Conservation (phyloP, 2,113 vertebrate species). For the Nipponia nippon region DNA sequence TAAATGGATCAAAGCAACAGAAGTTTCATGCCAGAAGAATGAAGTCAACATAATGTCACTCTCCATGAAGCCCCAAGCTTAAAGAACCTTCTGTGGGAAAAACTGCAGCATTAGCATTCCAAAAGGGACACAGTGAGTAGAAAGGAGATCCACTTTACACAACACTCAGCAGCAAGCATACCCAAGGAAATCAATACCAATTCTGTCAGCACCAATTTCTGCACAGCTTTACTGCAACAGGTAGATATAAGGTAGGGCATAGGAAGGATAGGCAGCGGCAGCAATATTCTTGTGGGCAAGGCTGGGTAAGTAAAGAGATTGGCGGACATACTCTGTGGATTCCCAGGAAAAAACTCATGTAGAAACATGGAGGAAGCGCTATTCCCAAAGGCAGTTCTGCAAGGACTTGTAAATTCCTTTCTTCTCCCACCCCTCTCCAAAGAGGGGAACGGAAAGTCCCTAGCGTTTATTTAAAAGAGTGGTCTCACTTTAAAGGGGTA, state of each 20-base stretch:
- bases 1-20: background rate
- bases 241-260: background rate
- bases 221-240: background rate
- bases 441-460: background rate
- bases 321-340: background rate
- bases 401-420: background rate
- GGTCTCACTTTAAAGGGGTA: background rate
- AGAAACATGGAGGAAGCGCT: background rate
- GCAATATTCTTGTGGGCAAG: background rate
- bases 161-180: background rate
- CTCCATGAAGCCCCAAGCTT: background rate
- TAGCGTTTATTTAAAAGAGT: background rate
- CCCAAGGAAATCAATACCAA: slow-evolving; percentile 37
- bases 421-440: background rate
- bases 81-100: background rate
- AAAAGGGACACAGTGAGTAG: background rate
- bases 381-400: background rate
- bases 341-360: background rate
- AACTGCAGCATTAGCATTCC: background rate
- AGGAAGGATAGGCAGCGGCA: background rate
- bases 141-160: slow-evolving; percentile 17
- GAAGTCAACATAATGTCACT: background rate
- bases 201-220: slow-evolving; percentile 22
- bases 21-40: background rate
- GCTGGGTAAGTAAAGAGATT: background rate